These are phyloP conservation scores for Alsophila aescularia DNA, from an alignment of 2,888 invertebrate species.

Conservation along the genomic window DNA sequence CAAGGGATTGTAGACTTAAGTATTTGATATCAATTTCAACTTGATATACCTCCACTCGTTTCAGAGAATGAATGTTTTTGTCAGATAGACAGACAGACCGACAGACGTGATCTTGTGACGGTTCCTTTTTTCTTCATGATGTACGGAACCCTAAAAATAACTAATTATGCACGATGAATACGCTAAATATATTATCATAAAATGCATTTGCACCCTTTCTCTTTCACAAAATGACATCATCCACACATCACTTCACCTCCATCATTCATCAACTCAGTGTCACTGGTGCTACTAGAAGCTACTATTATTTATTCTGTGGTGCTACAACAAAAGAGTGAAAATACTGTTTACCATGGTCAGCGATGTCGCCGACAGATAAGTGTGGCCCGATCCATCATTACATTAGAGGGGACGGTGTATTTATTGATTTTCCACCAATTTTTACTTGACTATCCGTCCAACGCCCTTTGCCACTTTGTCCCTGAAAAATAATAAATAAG, in stretches of 20 bases:
- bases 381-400: conserved; percentile 72
- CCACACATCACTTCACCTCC: neutral
- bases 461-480: conserved; percentile 22
- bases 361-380: conserved; percentile 75
- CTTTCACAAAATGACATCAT: neutral
- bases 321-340: conserved; percentile 47
- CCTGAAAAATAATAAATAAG: conserved; percentile 39
- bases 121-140: too few species aligned
- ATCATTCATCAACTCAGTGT: conserved; percentile 17
- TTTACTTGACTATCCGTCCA: conserved; percentile 39
- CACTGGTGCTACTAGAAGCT: too few species aligned
- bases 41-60: too few species aligned
- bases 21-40: too few species aligned
- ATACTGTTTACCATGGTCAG: conserved; percentile 55
- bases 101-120: too few species aligned
- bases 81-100: too few species aligned
- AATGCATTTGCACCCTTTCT: neutral
- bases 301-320: too few species aligned
- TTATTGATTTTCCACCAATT: conserved; percentile 73
- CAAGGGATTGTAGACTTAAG: too few species aligned
- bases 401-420: conserved; percentile 68
- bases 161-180: neutral
- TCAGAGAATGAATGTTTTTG: too few species aligned
- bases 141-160: too few species aligned
- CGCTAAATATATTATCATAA: neutral